Base-by-base conservation (phyloP, 2,888 invertebrate genomes). In the Agrochola lota region DNA sequence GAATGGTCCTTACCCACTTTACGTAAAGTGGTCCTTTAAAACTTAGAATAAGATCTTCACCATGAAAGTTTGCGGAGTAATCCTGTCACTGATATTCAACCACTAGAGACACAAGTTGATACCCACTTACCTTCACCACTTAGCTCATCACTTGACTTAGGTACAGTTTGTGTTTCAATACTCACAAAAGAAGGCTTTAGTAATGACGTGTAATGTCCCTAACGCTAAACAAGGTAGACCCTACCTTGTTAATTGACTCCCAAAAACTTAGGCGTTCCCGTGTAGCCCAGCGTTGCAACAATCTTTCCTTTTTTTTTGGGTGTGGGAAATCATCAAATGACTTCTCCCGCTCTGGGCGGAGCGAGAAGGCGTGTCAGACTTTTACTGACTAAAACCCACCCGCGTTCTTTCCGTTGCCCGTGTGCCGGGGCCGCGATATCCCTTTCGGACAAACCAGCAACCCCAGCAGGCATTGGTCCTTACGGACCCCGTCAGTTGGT, bases 21-120 rank as follows among this genome's bases (percentile, higher is more conserved):
- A 7, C 2, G 2, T 59, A 46, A 74, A 79, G 63, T 69, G 68
- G 49, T 52, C n/a, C 43, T 74, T 73, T 30, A 64, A 30, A 74
- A 52, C 30, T 59, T 26, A 6, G 43, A 59, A 23, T 30, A 55
- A 59, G 11, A 43, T 57, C 49, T 30, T 74, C 68, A 35, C 63
- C 35, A 43, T 59, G 35, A 74, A 68, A 68, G 43, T 64, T 68
- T 5, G 8, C 17, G 0, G 2, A 74, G 57, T n/a, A 20, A 30
- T 23, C 26, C 43, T 35, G 23, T 63, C 12, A 30, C 8, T 52
- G 46, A 72, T 46, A 67, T 26, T 35, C 23, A 26, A 15, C 20
- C 26, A 52, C 71, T 70, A n/a, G 30, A 52, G n/a, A 55, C 1
- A 55, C 23, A 23, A 40, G 5, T 26, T 23, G 43, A 9, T 63